Percentiles rank a stretch among this genome's conserved stretches.
Conservation (phyloP, 2,797 vertebrate genomes). For the Selene dorsalis region DNA sequence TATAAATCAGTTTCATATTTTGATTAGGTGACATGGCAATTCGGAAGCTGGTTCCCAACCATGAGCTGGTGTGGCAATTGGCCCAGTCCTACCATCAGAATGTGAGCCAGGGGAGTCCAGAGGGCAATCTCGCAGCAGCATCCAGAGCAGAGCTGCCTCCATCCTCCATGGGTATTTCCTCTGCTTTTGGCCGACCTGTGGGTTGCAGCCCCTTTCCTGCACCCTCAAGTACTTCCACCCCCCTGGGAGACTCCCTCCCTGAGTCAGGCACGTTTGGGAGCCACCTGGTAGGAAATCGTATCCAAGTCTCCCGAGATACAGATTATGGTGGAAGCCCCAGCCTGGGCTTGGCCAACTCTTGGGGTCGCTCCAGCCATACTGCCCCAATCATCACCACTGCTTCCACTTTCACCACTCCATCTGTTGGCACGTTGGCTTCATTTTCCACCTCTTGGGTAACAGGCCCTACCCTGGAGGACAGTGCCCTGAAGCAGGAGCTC, state of each 20-base stretch:
- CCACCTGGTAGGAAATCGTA: conserved; percentile 95
- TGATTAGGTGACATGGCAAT: conserved; percentile 89
- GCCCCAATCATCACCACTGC: conserved; percentile 62
- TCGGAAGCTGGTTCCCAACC: conserved; percentile 90
- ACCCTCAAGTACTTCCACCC: conserved; percentile 69
- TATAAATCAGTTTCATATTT: conserved; percentile 11
- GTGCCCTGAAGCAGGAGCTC: conserved; percentile 92
- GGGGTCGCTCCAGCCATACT: conserved; percentile 74
- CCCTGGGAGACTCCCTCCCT: conserved; percentile 73
- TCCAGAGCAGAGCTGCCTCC: conserved; percentile 71
- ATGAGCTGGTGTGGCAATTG: conserved; percentile 90
- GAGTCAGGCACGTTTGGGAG: conserved; percentile 96
- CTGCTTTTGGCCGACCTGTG: conserved; percentile 63
- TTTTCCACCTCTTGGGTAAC: conserved; percentile 81
- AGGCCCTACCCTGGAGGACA: conserved; percentile 84
- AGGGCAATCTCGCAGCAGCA: conserved; percentile 45
- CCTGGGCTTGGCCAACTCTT: conserved; percentile 78
- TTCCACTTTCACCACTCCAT: conserved; percentile 70
- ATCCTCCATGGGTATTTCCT: conserved; percentile 62
- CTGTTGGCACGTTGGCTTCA: conserved; percentile 48
- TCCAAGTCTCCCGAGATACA: conserved; percentile 90
- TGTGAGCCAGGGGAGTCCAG: conserved; percentile 80
- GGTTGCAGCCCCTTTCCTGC: conserved; percentile 77
- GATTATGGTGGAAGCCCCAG: conserved; percentile 79
- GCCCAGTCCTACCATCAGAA: conserved; percentile 89